Evolutionary conservation across 1,140 invertebrate genomes (phyloP), one percentile per base, ranked within the genome.

Genomic region (Drosophila tani): DNA sequence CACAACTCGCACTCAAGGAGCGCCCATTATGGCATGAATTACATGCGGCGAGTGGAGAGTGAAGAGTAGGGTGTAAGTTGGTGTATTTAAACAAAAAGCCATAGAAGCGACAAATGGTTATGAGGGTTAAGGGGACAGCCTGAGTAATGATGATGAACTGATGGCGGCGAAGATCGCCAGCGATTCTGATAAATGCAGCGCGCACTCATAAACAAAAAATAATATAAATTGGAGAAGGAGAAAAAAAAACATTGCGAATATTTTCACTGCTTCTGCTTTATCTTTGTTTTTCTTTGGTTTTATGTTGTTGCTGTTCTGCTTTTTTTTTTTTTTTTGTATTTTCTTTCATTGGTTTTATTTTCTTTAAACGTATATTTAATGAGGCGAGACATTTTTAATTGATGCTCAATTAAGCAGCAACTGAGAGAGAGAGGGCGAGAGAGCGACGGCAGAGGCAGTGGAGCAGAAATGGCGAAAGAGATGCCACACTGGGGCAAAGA

Each of bases 381-480:
- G 83, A 88, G 83, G 68, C 83, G 83, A 68, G 84, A 87, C 83
- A 87, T 70, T 87, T 88, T 87, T 87, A 87, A 87, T 87, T 87
- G 83, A 87, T 77, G 84, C 84, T 87, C 84, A 87, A 88, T 87
- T 87, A 87, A 87, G 83, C 83, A 53, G 9, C 70, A 62, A 6
- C 53, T 32, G 53, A 41, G 29, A 70, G 57, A 15, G 17, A 17
- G 35, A 29, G 29, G 8, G 57, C 21, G 40, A 60, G 35, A 29
- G 29, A 14, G 57, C 21, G 40, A 60, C 73, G 66, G 24, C 35
- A 19, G 63, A 14, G 40, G 15, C 27, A 50, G 35, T 50, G 17
- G 45, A 51, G 35, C 63, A 85, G 68, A 67, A 74, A 46, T 47
- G 50, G 15, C 51, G 46, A 43, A 27, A 53, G 49, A 46, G 56